phyloP scores from a whole-genome alignment of 2,797 vertebrate genomes.

The Triplophysa bombifrons region DNA sequence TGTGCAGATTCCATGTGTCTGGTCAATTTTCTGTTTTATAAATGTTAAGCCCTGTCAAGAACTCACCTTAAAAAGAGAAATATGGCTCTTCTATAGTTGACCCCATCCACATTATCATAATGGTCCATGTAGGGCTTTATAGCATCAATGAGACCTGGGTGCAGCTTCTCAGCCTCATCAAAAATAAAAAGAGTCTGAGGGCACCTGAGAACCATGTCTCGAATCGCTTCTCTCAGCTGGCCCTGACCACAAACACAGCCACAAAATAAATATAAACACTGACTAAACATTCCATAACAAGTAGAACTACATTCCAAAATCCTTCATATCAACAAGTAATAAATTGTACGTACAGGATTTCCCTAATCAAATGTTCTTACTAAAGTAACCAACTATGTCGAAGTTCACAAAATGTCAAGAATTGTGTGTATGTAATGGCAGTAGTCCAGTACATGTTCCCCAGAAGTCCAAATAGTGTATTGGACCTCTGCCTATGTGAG shows the following conservation, averaged over 20 bases:
- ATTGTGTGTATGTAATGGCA: conserved; percentile 13
- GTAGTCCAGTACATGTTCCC: not conserved
- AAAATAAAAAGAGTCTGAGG: conserved; percentile 91
- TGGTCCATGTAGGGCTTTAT: conserved; percentile 84
- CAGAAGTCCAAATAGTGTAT: conserved; percentile 5
- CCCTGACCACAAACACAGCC: conserved; percentile 70
- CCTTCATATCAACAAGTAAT: not conserved
- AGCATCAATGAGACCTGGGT: conserved; percentile 85
- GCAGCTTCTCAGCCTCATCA: conserved; percentile 94
- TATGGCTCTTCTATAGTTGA: conserved; percentile 77
- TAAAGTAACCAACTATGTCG: not conserved
- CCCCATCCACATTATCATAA: conserved; percentile 67
- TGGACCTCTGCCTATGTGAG: conserved; percentile 1
- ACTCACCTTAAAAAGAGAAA: conserved; percentile 91
- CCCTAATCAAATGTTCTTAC: not conserved
- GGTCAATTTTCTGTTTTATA: too few relatives aligned
- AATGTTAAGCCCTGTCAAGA: not conserved
- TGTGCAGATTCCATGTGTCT: too few relatives aligned
- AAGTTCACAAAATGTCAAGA: not conserved
- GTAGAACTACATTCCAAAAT: not conserved
- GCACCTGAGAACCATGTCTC: conserved; percentile 81
- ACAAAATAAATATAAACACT: conserved; percentile 13
- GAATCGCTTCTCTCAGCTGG: conserved; percentile 82
- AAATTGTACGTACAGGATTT: not conserved
- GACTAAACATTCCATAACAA: not conserved